Percentiles rank a stretch among this genome's conserved stretches.
Conservation (phyloP, 2,113 vertebrate species). For the Megatriorchis doriae region DNA sequence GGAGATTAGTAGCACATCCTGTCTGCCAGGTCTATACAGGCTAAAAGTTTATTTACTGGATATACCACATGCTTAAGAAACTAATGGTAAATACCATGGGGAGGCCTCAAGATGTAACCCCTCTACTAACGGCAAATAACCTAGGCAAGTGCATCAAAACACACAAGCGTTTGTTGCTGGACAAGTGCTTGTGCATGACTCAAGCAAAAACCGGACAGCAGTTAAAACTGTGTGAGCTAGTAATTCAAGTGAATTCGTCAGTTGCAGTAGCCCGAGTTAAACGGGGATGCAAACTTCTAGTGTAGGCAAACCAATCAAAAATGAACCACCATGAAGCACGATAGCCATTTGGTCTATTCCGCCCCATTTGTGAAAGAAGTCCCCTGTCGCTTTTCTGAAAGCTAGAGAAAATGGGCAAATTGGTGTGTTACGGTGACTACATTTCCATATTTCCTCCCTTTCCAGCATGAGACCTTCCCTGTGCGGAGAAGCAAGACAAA, state of each 20-base stretch:
- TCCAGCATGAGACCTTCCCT: not conserved
- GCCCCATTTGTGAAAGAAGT: not conserved
- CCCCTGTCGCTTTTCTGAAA: not conserved
- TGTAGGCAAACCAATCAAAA: not conserved
- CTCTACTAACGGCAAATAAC: not conserved
- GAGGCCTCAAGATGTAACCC: not conserved
- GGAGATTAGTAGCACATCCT: not conserved
- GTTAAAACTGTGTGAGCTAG: not conserved
- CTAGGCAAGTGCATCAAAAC: not conserved
- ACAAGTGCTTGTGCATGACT: not conserved
- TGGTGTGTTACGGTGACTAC: fast-evolving
- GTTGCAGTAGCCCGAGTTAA: fast-evolving
- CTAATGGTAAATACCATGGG: not conserved
- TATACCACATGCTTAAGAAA: not conserved
- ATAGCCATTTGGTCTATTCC: not conserved
- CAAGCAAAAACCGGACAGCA: not conserved
- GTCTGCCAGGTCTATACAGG: not conserved
- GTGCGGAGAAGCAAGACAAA: not conserved
- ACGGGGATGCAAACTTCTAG: not conserved
- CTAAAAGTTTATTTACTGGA: not conserved
- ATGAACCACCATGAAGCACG: fast-evolving
- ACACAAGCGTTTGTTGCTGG: not conserved
- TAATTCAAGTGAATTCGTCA: not conserved
- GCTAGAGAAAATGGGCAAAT: not conserved
- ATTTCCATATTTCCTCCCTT: not conserved